Percentiles rank a stretch among this genome's conserved stretches.
These are phyloP conservation scores for Drosophila ironensis DNA, from an alignment of 1,140 invertebrate genomes.

Conservation along the genomic window DNA sequence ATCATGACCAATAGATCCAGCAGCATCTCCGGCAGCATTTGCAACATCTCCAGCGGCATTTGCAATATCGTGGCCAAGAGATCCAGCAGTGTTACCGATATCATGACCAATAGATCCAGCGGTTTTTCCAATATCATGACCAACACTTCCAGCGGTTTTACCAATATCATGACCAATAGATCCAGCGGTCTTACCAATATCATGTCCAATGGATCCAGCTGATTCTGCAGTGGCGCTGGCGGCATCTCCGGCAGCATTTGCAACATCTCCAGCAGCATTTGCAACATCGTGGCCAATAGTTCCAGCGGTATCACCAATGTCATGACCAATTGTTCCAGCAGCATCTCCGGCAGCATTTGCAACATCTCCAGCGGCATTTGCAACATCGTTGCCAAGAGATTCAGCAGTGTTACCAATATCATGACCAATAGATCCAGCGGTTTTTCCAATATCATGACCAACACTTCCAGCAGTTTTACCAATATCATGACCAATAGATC, in stretches of 20 bases:
- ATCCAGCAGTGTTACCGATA: background rate
- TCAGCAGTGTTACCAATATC: background rate
- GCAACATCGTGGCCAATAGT: background rate
- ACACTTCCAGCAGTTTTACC: constrained; percentile 2
- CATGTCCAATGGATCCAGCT: constrained; percentile 6
- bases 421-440: background rate
- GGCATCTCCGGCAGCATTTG: background rate
- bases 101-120: too few species aligned
- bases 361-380: constrained; percentile 5
- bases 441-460: constrained; percentile 5
- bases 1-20: background rate
- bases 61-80: background rate
- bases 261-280: background rate
- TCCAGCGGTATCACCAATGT: background rate
- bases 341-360: background rate
- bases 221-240: constrained; percentile 1
- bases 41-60: background rate
- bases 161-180: background rate
- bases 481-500: background rate
- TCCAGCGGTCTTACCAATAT: background rate
- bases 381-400: constrained; percentile 1
- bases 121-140: background rate
- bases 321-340: background rate
- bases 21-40: background rate
- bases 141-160: background rate